Conservation (phyloP, 1,140 invertebrate genomes). For the Achatina immaculata region DNA sequence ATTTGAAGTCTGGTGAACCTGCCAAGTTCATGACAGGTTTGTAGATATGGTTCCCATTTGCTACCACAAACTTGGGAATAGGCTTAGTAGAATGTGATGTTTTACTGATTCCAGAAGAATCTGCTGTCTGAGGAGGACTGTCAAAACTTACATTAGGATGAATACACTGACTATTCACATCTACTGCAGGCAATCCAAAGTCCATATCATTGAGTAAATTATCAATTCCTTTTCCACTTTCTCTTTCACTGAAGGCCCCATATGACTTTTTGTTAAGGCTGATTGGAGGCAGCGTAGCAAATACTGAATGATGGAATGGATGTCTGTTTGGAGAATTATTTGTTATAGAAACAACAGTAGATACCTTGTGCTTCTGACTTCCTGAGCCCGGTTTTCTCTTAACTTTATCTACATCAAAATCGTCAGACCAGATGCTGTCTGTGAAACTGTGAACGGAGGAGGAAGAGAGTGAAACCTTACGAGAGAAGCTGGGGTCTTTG, state of each 20-base stretch:
- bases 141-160: constrained; percentile 16
- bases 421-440: constrained; percentile 67
- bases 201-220: constrained; percentile 60
- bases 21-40: constrained; percentile 68
- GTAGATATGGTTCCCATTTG: constrained; percentile 57
- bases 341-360: constrained; percentile 27
- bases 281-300: constrained; percentile 13
- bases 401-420: constrained; percentile 46
- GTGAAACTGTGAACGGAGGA: constrained; percentile 59
- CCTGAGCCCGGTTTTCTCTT: constrained; percentile 25
- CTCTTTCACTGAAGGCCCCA: neutral
- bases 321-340: neutral
- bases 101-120: constrained; percentile 4
- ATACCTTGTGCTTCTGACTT: neutral
- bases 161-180: constrained; percentile 48
- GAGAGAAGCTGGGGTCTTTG: constrained; percentile 40
- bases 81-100: constrained; percentile 23
- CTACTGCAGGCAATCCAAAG: constrained; percentile 63
- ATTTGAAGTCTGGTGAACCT: constrained; percentile 65
- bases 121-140: constrained; percentile 32
- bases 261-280: neutral
- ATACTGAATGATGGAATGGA: constrained; percentile 4
- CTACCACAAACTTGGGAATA: constrained; percentile 28
- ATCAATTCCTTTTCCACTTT: constrained; percentile 45
- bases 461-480: constrained; percentile 54